Conservation (phyloP, 2,113 vertebrate genomes). For the Zapus hudsonius region DNA sequence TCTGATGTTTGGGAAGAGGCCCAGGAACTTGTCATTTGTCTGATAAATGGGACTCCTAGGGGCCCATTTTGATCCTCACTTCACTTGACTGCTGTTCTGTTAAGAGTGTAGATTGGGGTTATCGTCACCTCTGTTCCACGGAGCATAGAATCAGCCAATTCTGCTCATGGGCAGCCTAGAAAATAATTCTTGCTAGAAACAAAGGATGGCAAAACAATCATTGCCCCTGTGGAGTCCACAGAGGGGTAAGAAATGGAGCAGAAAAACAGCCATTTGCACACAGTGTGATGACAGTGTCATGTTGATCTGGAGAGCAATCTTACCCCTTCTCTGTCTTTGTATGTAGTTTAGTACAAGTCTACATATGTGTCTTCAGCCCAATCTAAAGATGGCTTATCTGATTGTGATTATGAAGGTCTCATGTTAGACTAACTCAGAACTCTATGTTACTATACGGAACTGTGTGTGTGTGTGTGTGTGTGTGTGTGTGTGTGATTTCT, state of each 20-base stretch:
- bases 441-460: too few species aligned
- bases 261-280: background rate
- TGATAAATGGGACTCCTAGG: too few species aligned
- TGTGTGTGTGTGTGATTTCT: background rate
- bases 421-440: background rate
- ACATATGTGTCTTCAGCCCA: background rate
- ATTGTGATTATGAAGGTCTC: background rate
- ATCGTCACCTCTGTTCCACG: background rate
- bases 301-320: background rate
- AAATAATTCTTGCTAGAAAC: background rate
- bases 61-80: background rate
- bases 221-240: background rate
- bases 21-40: background rate
- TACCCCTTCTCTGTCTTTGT: background rate
- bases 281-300: background rate
- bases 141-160: background rate
- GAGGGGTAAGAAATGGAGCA: background rate
- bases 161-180: background rate
- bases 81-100: background rate
- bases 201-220: background rate
- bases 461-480: too few species aligned
- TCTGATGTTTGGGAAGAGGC: background rate
- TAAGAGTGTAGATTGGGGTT: background rate
- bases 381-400: background rate
- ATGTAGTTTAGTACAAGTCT: background rate